phyloP scores from a whole-genome alignment of 92 coral and sea anemone genomes.

The Pocillopora meandrina region DNA sequence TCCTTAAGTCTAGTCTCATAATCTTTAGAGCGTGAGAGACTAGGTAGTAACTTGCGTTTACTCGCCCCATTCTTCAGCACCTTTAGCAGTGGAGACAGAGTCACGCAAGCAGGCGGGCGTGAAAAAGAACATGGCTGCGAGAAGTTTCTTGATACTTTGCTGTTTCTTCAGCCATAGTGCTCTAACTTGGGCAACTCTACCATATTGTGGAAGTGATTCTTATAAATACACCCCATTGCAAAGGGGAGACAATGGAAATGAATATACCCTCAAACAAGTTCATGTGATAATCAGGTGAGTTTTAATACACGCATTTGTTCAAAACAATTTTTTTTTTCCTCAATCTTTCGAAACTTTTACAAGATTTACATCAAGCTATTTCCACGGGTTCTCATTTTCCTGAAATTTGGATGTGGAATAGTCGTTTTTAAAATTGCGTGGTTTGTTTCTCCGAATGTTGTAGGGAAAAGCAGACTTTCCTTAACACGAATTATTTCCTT shows the following conservation, averaged over 20 bases:
- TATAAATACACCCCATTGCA: constrained; percentile 43
- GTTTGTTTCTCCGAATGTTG: no score
- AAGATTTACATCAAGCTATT: no score
- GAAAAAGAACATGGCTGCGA: neutral
- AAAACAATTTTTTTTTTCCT: no score
- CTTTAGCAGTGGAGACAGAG: neutral
- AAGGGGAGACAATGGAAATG: constrained; percentile 34
- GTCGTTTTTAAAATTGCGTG: no score
- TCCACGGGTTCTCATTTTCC: no score
- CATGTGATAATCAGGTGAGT: constrained; percentile 65
- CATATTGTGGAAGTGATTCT: constrained; percentile 70
- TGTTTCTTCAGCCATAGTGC: constrained; percentile 3
- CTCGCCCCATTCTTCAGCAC: neutral
- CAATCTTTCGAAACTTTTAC: no score
- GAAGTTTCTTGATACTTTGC: neutral
- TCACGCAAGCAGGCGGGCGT: neutral
- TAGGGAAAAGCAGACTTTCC: no score
- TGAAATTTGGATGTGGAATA: no score
- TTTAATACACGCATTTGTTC: neutral
- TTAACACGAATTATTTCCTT: no score
- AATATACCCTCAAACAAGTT: constrained; percentile 69
- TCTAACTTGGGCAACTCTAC: constrained; percentile 29
- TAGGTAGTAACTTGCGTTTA: neutral
- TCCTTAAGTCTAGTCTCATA: no score
- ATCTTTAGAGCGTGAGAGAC: neutral